These are phyloP conservation scores for Tapera naevia DNA, from an alignment of 2,797 vertebrate species.

Conservation along the genomic window DNA sequence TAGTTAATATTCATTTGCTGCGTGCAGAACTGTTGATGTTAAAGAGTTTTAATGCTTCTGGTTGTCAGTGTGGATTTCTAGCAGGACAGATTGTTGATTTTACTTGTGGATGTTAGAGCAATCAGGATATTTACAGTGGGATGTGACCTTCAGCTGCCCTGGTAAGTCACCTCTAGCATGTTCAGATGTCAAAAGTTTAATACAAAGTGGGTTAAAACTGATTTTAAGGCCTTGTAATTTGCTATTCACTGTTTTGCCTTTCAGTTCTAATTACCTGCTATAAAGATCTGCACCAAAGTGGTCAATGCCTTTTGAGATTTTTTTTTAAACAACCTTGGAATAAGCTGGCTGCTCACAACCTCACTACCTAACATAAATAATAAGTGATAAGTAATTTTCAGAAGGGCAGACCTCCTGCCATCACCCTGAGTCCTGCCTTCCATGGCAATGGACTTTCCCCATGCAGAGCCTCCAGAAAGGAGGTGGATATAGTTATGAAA, in stretches of 20 bases:
- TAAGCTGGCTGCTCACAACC: neutral
- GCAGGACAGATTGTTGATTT: neutral
- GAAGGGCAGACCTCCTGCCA: neutral
- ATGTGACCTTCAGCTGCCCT: neutral
- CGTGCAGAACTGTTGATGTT: neutral
- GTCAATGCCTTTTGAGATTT: neutral
- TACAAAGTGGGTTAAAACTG: neutral
- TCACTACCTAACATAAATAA: neutral
- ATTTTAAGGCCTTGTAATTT: neutral
- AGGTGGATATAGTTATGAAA: neutral
- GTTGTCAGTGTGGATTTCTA: neutral
- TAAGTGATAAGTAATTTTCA: too few species aligned
- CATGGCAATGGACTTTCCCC: neutral
- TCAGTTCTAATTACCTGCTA: neutral
- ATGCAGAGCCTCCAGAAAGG: neutral
- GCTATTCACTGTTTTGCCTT: neutral
- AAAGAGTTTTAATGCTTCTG: slow-evolving; percentile 40
- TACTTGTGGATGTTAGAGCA: neutral
- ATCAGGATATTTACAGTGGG: neutral
- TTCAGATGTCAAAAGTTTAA: neutral
- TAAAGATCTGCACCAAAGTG: neutral
- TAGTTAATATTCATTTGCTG: slow-evolving; percentile 47
- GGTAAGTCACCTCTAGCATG: neutral
- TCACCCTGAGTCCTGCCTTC: neutral
- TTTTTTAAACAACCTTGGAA: neutral